These are phyloP conservation scores for Ranitomeya variabilis DNA, from an alignment of 2,113 vertebrate genomes.

Conservation along the genomic window DNA sequence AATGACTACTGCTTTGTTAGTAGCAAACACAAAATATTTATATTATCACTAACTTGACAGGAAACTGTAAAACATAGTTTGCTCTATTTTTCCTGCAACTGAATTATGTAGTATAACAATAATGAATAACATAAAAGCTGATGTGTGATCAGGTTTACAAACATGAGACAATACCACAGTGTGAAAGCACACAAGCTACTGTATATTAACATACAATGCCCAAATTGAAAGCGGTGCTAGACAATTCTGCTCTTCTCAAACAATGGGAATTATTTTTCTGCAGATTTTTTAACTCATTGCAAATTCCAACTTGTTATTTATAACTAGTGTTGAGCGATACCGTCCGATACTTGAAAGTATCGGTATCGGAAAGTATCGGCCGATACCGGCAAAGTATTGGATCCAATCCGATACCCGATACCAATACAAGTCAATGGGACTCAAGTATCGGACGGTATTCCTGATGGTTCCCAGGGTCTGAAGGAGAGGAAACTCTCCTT, in stretches of 20 bases:
- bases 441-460: too few relatives aligned
- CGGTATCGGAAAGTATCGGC: too few relatives aligned
- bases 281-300: neutral
- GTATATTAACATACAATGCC: neutral
- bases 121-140: neutral
- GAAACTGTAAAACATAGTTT: neutral
- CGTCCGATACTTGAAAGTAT: too few relatives aligned
- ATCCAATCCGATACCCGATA: too few relatives aligned
- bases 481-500: too few relatives aligned
- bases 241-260: neutral
- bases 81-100: conserved; percentile 1
- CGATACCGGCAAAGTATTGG: too few relatives aligned
- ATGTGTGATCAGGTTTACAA: neutral
- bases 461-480: too few relatives aligned
- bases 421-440: too few relatives aligned
- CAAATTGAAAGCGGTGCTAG: neutral
- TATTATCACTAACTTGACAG: conserved; percentile 25
- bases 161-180: neutral
- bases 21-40: conserved; percentile 32
- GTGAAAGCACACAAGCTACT: neutral
- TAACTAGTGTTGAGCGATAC: too few relatives aligned
- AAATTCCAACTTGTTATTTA: neutral
- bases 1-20: conserved; percentile 15
- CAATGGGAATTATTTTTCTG: neutral
- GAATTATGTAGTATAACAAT: neutral